Evolutionary conservation across 2,888 invertebrate species (phyloP).

Genomic region (Seira musarum): DNA sequence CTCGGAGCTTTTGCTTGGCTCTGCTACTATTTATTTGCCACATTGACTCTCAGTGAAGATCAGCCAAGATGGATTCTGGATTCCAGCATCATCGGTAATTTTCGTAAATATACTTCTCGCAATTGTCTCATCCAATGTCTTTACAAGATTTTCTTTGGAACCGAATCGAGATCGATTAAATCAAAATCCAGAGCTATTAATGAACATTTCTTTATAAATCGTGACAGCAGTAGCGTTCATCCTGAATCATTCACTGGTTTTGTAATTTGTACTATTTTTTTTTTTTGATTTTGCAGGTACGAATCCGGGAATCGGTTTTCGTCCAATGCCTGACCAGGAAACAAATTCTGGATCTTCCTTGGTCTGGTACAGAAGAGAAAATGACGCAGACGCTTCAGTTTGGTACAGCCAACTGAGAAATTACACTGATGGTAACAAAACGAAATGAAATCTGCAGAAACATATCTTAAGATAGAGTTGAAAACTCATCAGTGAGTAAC

Average conservation of each 20-base stretch:
- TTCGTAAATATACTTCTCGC: no score
- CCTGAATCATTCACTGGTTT: no score
- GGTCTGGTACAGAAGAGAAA: conserved; percentile 91
- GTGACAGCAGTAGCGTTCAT: no score
- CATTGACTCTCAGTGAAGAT: conserved; percentile 86
- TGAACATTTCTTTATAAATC: no score
- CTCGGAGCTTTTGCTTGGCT: conserved; percentile 95
- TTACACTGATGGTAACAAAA: conserved; percentile 82
- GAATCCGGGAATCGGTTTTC: conserved; percentile 95
- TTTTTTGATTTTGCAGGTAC: no score
- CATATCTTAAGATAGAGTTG: neutral
- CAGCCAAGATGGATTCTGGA: conserved; percentile 93
- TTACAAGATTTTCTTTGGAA: no score
- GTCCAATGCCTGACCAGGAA: conserved; percentile 89
- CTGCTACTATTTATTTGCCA: conserved; percentile 92
- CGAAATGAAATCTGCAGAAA: neutral
- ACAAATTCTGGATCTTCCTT: conserved; percentile 96
- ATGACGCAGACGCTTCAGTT: conserved; percentile 83
- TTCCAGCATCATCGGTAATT: conserved; percentile 89
- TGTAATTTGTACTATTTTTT: no score
- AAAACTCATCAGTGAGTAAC: neutral
- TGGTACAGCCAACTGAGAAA: conserved; percentile 85
- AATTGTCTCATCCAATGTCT: no score
- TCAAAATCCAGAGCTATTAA: no score
- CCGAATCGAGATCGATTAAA: no score